Evolutionary conservation across 2,888 invertebrate species (phyloP).

Genomic region (Oxycera nigricornis): DNA sequence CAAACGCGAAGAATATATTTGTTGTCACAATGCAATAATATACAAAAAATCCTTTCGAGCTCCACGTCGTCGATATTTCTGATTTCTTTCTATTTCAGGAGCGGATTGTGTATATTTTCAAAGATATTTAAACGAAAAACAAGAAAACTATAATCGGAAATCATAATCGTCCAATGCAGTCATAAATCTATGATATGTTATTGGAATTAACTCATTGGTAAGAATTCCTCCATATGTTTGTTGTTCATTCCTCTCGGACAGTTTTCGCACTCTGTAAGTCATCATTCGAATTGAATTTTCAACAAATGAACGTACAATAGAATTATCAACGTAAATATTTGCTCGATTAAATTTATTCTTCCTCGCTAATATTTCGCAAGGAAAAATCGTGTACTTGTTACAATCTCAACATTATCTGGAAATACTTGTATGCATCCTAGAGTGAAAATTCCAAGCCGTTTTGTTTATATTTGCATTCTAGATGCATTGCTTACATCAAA

Average conservation of each 20-base stretch:
- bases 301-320: conserved; percentile 7
- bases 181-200: background rate
- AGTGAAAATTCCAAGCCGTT: background rate
- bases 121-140: no score
- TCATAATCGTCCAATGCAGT: background rate
- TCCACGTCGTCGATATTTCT: no score
- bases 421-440: background rate
- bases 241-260: background rate
- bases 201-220: background rate
- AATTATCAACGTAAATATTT: conserved; percentile 13
- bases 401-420: background rate
- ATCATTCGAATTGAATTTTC: conserved; percentile 8
- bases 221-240: background rate
- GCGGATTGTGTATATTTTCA: no score
- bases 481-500: no score
- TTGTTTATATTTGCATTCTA: background rate
- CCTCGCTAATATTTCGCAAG: background rate
- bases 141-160: no score
- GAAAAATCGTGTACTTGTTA: background rate
- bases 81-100: no score
- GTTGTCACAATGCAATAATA: no score
- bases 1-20: no score
- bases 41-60: no score
- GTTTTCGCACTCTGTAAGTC: background rate
- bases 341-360: conserved; percentile 12